Evolutionary conservation across 2,888 invertebrate species (phyloP), one percentile per base, ranked within the genome.

Genomic region (Cosmia trapezina): DNA sequence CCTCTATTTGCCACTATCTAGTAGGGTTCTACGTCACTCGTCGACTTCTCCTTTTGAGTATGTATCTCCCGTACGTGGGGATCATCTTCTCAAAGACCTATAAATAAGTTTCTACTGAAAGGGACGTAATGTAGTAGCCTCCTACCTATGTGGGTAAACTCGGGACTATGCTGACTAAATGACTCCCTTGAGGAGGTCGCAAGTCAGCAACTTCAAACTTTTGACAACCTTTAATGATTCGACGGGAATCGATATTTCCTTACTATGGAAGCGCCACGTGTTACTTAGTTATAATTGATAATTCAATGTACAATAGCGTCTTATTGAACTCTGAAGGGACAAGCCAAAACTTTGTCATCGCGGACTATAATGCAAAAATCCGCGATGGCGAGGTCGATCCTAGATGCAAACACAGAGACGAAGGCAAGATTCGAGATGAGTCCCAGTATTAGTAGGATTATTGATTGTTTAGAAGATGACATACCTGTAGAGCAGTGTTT

Each of bases 21-120:
- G 28, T 8, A 56, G 33, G 17, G 17, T 17, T 69, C n/a, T 64
- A 64, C 77, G 70, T 76, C 77, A 77, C 49, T 76, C 33, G 3
- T 14, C 45, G 45, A 17, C 37, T n/a, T 22, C 22, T 68, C 53
- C 17, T 53, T 62, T 62, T 59, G 47, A 63, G 70, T 69, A 43
- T 17, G 77, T 57, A 28, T 47, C 60, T 60, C 63, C 59, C 59
- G 57, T 49, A 51, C 57, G 45, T 54, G 33, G 49, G 63, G 22
- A 68, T 45, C 57, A 60, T 28, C n/a, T 53, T 11, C 14, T 28
- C 19, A 56, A 22, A 56, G 12, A 41, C 4, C 11, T 70, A 70
- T 63, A 63, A 62, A 76, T 76, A 62, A 19, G 14, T 8, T 37
- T 59, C 28, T 53, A 62, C 51, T 53, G 5, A n/a, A 63, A 70